Evolutionary conservation across 2,113 vertebrate species (phyloP).

Genomic region (Tamias sibiricus): DNA sequence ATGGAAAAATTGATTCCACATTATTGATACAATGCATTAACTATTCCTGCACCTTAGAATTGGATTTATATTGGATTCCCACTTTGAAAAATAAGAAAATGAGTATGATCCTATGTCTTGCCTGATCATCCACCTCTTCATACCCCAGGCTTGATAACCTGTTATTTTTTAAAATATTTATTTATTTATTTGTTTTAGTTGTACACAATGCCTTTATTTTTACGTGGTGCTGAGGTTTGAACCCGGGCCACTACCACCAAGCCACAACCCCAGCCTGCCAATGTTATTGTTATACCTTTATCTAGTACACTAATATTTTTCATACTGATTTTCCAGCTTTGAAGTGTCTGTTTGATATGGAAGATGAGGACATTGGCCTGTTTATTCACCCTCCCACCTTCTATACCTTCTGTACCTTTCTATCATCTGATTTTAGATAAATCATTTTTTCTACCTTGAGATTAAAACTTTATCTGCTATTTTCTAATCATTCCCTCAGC

Average conservation of each 20-base stretch:
- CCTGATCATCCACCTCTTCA: no score
- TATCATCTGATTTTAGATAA: background rate
- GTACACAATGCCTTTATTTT: no score
- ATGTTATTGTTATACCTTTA: background rate
- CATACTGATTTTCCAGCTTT: background rate
- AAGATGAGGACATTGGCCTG: background rate
- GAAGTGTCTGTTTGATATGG: background rate
- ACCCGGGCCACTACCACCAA: no score
- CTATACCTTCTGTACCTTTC: background rate
- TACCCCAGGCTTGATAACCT: background rate
- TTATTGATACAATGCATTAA: background rate
- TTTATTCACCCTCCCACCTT: background rate
- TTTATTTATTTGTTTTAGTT: no score
- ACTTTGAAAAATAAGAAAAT: slow-evolving; percentile 5
- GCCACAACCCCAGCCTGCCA: no score
- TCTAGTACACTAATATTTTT: background rate
- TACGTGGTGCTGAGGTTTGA: no score
- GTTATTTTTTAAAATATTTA: no score
- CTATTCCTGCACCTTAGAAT: background rate
- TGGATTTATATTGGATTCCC: background rate
- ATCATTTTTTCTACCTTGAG: background rate
- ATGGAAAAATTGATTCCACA: background rate
- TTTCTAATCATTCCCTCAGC: background rate
- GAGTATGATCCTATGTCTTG: background rate
- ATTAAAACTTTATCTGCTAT: background rate